phyloP scores from a whole-genome alignment of 2,113 vertebrate species.

The Bothrops jararaca region DNA sequence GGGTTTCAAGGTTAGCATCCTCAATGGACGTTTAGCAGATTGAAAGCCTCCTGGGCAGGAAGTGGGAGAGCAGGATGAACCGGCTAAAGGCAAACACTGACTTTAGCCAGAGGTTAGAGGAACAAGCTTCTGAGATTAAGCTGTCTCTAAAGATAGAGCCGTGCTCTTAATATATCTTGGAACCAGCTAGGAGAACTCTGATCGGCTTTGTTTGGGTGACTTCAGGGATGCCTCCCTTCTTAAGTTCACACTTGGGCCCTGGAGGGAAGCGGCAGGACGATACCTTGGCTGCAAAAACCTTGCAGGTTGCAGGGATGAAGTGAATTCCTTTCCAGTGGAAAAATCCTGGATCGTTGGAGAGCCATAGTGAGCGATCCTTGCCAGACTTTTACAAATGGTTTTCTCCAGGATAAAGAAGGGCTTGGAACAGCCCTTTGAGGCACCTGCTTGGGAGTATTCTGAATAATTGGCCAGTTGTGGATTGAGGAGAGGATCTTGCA shows the following conservation, averaged over 20 bases:
- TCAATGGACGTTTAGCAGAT: background rate
- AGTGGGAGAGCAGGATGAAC: background rate
- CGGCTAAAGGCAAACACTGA: background rate
- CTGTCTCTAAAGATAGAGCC: background rate
- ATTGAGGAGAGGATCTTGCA: background rate
- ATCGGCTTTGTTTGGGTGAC: background rate
- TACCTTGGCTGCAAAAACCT: background rate
- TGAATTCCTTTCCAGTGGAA: background rate
- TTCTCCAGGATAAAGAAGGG: background rate
- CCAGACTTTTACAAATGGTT: background rate
- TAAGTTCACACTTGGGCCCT: background rate
- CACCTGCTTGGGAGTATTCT: background rate
- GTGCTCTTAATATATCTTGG: background rate
- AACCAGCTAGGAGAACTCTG: background rate
- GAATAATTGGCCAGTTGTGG: background rate
- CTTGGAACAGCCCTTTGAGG: background rate
- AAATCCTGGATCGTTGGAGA: background rate
- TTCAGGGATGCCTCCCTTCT: background rate
- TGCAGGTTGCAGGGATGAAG: background rate
- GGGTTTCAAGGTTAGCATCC: background rate
- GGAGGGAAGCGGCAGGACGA: background rate
- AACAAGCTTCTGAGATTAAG: background rate
- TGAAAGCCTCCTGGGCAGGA: background rate
- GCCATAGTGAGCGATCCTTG: background rate
- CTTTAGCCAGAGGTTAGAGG: background rate